Conservation (phyloP, 2,113 vertebrate genomes). For the Lagenorhynchus albirostris region DNA sequence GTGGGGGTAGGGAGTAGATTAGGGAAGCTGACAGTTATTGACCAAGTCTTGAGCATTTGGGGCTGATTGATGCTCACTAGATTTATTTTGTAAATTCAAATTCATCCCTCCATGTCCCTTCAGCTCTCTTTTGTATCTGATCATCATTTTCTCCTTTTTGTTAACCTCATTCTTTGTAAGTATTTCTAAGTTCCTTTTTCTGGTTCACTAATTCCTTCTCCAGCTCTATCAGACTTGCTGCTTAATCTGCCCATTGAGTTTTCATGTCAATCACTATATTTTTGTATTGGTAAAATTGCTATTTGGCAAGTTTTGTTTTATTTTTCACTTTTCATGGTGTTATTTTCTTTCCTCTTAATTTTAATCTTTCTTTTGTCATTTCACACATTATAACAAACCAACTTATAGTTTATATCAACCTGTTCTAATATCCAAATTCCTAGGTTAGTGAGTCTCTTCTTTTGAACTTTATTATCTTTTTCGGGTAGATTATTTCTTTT, state of each 20-base stretch:
- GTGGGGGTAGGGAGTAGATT: neutral
- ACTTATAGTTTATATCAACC: neutral
- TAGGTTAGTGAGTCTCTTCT: neutral
- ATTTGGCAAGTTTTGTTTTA: neutral
- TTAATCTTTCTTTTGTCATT: neutral
- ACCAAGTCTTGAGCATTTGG: neutral
- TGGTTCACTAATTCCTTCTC: neutral
- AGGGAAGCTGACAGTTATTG: neutral
- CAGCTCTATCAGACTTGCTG: neutral
- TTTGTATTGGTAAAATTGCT: neutral
- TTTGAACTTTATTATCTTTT: neutral
- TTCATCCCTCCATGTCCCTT: neutral
- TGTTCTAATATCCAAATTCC: neutral
- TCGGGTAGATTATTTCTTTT: neutral
- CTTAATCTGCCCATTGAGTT: neutral
- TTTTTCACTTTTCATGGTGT: neutral
- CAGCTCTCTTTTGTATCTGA: neutral
- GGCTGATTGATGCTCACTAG: no score
- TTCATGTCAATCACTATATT: neutral
- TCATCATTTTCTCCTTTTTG: neutral
- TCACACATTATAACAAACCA: neutral
- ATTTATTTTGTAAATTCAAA: neutral
- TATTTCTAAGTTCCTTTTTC: neutral
- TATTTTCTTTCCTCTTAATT: neutral
- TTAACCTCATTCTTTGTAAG: neutral